A percentile compares a stretch with the other conserved stretches of the same genome.
Evolutionary conservation across 2,888 invertebrate species (phyloP).

Genomic region (Drosophila longiperda): DNA sequence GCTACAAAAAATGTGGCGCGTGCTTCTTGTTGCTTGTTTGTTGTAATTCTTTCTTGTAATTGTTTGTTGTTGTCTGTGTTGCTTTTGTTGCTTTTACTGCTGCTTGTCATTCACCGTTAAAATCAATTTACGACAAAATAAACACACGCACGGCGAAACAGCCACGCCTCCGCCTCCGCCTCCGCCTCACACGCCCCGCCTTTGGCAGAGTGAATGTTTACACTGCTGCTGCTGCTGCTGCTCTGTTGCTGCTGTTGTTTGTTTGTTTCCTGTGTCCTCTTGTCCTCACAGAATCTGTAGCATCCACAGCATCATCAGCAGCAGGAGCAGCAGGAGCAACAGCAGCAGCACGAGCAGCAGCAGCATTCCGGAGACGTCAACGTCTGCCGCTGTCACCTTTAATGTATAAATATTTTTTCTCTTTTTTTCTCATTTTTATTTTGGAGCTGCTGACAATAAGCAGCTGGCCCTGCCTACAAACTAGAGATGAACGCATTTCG

Average conservation of each 20-base stretch:
- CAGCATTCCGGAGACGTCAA: slow-evolving; percentile 38
- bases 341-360: not conserved
- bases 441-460: slow-evolving; percentile 46
- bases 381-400: slow-evolving; percentile 75
- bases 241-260: slow-evolving; percentile 46
- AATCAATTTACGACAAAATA: slow-evolving; percentile 80
- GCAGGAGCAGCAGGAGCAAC: not conserved
- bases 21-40: slow-evolving; percentile 41
- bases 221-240: slow-evolving; percentile 46
- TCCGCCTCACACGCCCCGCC: slow-evolving; percentile 9
- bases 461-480: slow-evolving; percentile 6
- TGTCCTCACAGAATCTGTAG: slow-evolving; percentile 5
- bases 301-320: not conserved
- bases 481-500: not conserved
- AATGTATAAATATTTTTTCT: slow-evolving; percentile 69
- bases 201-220: slow-evolving; percentile 52
- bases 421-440: slow-evolving; percentile 8
- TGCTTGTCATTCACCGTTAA: slow-evolving; percentile 78
- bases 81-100: slow-evolving; percentile 46
- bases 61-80: slow-evolving; percentile 17
- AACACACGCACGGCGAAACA: slow-evolving; percentile 65
- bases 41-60: slow-evolving; percentile 18
- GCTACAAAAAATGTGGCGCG: slow-evolving; percentile 58
- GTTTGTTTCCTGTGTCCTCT: slow-evolving; percentile 68
- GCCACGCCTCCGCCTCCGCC: slow-evolving; percentile 23